Evolutionary conservation across 2,888 invertebrate species (phyloP).

Genomic region (Melinopterus prodromus): DNA sequence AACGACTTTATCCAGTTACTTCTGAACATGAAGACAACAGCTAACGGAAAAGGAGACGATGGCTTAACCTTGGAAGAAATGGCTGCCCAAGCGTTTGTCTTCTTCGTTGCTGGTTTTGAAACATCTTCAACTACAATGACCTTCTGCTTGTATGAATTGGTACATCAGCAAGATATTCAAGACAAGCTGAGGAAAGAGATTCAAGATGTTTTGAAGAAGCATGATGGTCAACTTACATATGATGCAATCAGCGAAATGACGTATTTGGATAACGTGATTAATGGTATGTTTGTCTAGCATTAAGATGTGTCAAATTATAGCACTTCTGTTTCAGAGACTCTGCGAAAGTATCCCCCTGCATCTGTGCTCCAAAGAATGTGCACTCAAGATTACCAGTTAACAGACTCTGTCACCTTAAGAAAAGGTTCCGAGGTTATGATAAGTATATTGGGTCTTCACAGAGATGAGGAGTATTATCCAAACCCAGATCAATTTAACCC

Average conservation of each 20-base stretch:
- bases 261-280: slow-evolving; percentile 66
- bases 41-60: slow-evolving; percentile 16
- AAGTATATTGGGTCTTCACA: not conserved
- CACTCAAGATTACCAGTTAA: not conserved
- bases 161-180: slow-evolving; percentile 57
- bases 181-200: slow-evolving; percentile 58
- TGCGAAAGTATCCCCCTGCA: slow-evolving; percentile 34
- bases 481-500: slow-evolving; percentile 15
- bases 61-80: slow-evolving; percentile 40
- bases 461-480: slow-evolving; percentile 9
- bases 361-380: slow-evolving; percentile 58
- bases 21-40: slow-evolving; percentile 45
- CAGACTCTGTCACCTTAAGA: not conserved
- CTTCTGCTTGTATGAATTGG: slow-evolving; percentile 56
- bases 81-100: slow-evolving; percentile 55
- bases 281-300: slow-evolving; percentile 47
- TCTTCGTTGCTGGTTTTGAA: slow-evolving; percentile 61
- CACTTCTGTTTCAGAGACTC: slow-evolving; percentile 23
- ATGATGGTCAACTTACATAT: slow-evolving; percentile 60
- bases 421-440: not conserved
- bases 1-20: slow-evolving; percentile 56
- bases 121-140: slow-evolving; percentile 58
- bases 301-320: slow-evolving; percentile 49
- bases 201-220: slow-evolving; percentile 46
- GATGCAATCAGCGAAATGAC: slow-evolving; percentile 66